A percentile compares a stretch with the other conserved stretches of the same genome.
These are phyloP conservation scores for Chinchilla lanigera DNA, from an alignment of 2,113 vertebrate species.

Conservation along the genomic window DNA sequence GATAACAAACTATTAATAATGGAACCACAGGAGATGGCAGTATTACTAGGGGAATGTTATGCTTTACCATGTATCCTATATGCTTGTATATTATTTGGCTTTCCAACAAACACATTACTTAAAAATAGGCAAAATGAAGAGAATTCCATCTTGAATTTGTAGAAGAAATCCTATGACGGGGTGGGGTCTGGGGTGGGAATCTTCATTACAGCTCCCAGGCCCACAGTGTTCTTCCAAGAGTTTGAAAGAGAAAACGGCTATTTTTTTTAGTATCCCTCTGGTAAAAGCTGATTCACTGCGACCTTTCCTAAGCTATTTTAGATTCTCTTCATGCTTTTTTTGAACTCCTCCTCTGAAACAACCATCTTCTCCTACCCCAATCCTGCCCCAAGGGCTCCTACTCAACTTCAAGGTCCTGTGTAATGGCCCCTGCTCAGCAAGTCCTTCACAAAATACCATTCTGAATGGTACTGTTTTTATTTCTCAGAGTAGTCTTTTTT, in stretches of 20 bases:
- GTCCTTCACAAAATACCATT: neutral
- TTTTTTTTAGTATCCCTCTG: neutral
- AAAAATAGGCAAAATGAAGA: neutral
- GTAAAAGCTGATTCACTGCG: neutral
- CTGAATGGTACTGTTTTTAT: neutral
- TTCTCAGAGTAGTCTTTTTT: neutral
- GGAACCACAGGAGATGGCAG: neutral
- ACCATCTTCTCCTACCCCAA: accelerated
- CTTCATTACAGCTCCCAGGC: neutral
- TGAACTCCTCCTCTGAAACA: neutral
- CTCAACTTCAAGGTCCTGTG: neutral
- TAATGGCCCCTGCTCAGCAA: neutral
- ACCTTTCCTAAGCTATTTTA: neutral
- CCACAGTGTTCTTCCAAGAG: neutral
- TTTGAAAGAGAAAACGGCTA: neutral
- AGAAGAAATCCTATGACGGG: neutral
- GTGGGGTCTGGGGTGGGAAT: neutral
- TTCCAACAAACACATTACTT: neutral
- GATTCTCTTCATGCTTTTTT: neutral
- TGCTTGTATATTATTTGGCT: neutral
- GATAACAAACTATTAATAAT: neutral
- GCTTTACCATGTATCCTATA: neutral
- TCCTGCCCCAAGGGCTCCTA: neutral
- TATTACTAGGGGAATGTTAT: neutral
- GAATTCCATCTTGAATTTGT: neutral